A percentile compares a stretch with the other conserved stretches of the same genome.
phyloP scores from a whole-genome alignment of 1,140 invertebrate species.

The Glomeris maerens region DNA sequence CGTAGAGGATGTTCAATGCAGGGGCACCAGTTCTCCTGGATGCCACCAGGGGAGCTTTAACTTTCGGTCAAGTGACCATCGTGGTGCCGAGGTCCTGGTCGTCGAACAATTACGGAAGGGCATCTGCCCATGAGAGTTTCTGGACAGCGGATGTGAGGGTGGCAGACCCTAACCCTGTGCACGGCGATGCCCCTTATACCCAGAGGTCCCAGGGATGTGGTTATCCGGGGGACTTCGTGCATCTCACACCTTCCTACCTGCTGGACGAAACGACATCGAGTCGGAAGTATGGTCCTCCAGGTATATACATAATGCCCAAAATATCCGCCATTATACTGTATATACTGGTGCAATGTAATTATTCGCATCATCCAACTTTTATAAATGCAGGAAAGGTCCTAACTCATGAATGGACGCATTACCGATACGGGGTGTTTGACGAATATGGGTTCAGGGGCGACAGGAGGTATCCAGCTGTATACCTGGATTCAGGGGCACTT shows the following conservation, averaged over 20 bases:
- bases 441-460: conserved; percentile 28
- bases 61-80: background rate
- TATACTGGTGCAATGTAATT: conserved; percentile 4
- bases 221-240: conserved; percentile 42
- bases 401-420: conserved; percentile 36
- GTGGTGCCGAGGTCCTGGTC: background rate
- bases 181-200: conserved; percentile 38
- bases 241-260: conserved; percentile 33
- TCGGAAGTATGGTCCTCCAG: background rate
- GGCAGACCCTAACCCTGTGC: conserved; percentile 33
- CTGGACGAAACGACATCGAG: background rate
- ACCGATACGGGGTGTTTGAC: conserved; percentile 35
- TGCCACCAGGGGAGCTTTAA: background rate
- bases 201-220: conserved; percentile 44
- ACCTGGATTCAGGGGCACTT: conserved; percentile 14
- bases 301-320: conserved; percentile 9
- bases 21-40: too few relatives aligned
- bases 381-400: conserved; percentile 27
- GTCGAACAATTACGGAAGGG: background rate
- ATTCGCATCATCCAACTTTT: conserved; percentile 4
- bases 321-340: background rate
- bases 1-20: too few relatives aligned
- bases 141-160: conserved; percentile 36
- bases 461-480: conserved; percentile 23
- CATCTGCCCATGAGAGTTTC: conserved; percentile 29